Evolutionary conservation across 2,888 invertebrate genomes (phyloP).

Genomic region (Branchinecta sandiegonensis): DNA sequence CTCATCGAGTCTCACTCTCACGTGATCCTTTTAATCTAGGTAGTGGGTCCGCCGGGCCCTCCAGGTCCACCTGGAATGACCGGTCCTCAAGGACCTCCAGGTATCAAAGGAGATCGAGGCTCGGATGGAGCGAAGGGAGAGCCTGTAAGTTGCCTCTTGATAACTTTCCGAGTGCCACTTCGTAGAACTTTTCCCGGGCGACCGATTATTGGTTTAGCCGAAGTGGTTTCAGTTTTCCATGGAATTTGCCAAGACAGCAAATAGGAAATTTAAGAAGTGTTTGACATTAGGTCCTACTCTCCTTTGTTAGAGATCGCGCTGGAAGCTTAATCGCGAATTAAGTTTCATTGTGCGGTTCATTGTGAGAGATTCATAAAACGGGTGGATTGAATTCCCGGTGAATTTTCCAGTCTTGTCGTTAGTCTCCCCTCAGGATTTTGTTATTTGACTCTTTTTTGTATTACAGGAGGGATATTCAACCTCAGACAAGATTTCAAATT

Average conservation of each 20-base stretch:
- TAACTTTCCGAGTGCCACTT: background rate
- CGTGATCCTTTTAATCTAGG: conserved; percentile 11
- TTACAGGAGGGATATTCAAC: too few relatives aligned
- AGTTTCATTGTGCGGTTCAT: too few relatives aligned
- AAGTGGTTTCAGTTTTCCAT: background rate
- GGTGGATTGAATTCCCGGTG: too few relatives aligned
- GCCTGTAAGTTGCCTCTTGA: conserved; percentile 44
- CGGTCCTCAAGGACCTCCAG: conserved; percentile 66
- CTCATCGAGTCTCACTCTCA: too few relatives aligned
- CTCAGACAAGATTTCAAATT: too few relatives aligned
- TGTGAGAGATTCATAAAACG: too few relatives aligned
- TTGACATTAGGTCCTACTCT: too few relatives aligned
- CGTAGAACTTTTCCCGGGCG: background rate
- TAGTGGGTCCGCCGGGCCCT: conserved; percentile 50
- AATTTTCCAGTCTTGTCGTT: too few relatives aligned
- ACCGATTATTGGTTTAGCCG: background rate
- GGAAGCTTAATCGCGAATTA: too few relatives aligned
- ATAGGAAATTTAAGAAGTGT: background rate
- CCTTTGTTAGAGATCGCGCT: too few relatives aligned
- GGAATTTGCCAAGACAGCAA: conserved; percentile 1
- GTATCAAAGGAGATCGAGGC: conserved; percentile 71
- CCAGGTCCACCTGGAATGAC: conserved; percentile 49
- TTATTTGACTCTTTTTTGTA: too few relatives aligned
- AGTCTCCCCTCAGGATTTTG: too few relatives aligned
- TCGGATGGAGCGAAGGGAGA: conserved; percentile 68